Evolutionary conservation across 2,888 invertebrate genomes (phyloP), one percentile per base, ranked within the genome.

Genomic region (Drosophila hawaiiensis): DNA sequence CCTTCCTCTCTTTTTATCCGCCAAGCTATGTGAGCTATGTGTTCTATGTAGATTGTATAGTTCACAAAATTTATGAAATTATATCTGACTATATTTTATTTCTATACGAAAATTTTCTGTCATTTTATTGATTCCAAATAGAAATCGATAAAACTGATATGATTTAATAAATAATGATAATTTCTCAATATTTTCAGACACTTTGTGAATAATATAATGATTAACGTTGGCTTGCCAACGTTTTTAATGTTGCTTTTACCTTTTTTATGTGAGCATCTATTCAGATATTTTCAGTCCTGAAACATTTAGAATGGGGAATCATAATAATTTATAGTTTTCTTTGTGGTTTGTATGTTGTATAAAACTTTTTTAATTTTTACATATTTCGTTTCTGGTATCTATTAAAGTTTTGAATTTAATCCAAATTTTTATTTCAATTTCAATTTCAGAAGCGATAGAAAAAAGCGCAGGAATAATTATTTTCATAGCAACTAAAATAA

Each of bases 141-240:
- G 2, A 9, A 31, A 31, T 31, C 37, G 25, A 50, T 50, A 49
- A 52, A 28, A 28, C 52, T 31, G n/a, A 12, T 61, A 39, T 22
- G 10, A n/a, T 37, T n/a, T 12, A 28, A 28, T 29, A 52, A 33
- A 19, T 28, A 29, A 19, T 52, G 31, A 3, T 14, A 22, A 63
- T 28, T 28, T 55, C 28, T 2, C 5, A 19, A n/a, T 50, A 25
- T 28, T 59, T 41, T 49, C 25, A 37, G 35, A 52, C 37, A 50
- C 53, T 54, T 76, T 73, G 73, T 81, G 73, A 74, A 83, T 72
- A 37, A 72, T 73, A 68, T 64, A 66, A 47, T 31, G 22, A 31
- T 29, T 22, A 61, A 60, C 50, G 56, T 70, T 65, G 70, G 62
- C 70, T 31, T 37, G 58, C 47, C 78, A 64, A 56, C 50, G 61